Evolutionary conservation across 2,888 invertebrate genomes (phyloP).

Genomic region (Choreutis nemorana): DNA sequence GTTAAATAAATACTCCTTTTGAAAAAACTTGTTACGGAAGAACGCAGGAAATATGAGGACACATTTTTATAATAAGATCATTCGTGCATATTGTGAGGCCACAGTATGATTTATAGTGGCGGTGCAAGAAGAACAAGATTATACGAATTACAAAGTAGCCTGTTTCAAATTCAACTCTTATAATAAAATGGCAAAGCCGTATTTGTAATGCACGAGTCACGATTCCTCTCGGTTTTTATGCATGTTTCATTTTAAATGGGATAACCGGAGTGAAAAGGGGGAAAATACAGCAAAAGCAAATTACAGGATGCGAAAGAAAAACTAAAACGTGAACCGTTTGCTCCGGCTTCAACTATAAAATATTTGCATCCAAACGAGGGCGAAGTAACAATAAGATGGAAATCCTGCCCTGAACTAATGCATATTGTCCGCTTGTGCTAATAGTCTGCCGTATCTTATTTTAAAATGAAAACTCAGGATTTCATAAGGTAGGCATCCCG

Average conservation of each 20-base stretch:
- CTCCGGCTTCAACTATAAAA: conserved; percentile 47
- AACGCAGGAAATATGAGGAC: too few species aligned
- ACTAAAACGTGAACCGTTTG: conserved; percentile 39
- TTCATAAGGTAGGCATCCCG: conserved; percentile 40
- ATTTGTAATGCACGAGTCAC: conserved; percentile 14
- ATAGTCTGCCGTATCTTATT: conserved; percentile 19
- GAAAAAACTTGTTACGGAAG: too few species aligned
- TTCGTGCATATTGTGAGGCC: too few species aligned
- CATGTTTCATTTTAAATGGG: conserved; percentile 39
- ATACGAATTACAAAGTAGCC: conserved; percentile 6
- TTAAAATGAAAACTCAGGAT: conserved; percentile 39
- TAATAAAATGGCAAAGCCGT: conserved; percentile 8
- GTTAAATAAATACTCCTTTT: too few species aligned
- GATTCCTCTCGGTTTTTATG: conserved; percentile 23
- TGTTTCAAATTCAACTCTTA: conserved; percentile 5
- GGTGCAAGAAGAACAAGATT: background rate
- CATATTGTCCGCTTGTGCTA: conserved; percentile 28
- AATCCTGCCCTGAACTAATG: conserved; percentile 33
- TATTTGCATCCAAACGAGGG: conserved; percentile 58
- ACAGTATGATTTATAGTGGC: too few species aligned
- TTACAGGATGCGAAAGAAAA: conserved; percentile 47
- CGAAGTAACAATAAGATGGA: conserved; percentile 49
- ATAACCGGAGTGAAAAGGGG: conserved; percentile 34
- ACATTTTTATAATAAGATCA: too few species aligned
- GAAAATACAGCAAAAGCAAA: conserved; percentile 38